A percentile compares a stretch with the other conserved stretches of the same genome.
These are phyloP conservation scores for Papilio gigon DNA, from an alignment of 2,888 invertebrate genomes.

Conservation along the genomic window DNA sequence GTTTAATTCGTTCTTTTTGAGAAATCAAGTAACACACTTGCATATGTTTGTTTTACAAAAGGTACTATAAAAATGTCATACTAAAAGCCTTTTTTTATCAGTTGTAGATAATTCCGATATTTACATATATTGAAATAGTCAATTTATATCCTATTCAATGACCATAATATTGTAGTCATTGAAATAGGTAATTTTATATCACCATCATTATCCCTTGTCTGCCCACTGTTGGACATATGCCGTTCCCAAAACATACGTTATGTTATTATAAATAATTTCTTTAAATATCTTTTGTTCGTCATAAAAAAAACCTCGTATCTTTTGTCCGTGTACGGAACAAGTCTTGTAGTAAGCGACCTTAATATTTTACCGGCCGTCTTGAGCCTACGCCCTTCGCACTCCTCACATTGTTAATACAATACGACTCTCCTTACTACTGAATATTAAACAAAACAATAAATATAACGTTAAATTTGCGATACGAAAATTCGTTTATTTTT, in stretches of 20 bases:
- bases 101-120: too few relatives aligned
- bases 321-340: conserved; percentile 23
- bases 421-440: conserved; percentile 17
- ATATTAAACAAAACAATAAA: conserved; percentile 16
- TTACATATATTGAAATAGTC: too few relatives aligned
- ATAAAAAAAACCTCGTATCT: conserved; percentile 15
- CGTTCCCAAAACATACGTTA: background rate
- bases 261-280: background rate
- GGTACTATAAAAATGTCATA: too few relatives aligned
- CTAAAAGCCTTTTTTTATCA: too few relatives aligned
- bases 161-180: too few relatives aligned
- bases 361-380: conserved; percentile 33
- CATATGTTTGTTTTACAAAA: too few relatives aligned
- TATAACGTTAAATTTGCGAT: background rate
- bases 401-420: conserved; percentile 24
- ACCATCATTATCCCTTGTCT: too few relatives aligned
- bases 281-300: conserved; percentile 8
- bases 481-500: background rate
- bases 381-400: conserved; percentile 32
- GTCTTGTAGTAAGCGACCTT: conserved; percentile 36
- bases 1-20: too few relatives aligned
- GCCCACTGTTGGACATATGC: too few relatives aligned
- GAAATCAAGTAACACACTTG: too few relatives aligned
- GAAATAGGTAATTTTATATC: too few relatives aligned
- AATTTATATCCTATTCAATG: too few relatives aligned